Conservation (phyloP, 2,888 invertebrate genomes). For the Lasius platythorax region DNA sequence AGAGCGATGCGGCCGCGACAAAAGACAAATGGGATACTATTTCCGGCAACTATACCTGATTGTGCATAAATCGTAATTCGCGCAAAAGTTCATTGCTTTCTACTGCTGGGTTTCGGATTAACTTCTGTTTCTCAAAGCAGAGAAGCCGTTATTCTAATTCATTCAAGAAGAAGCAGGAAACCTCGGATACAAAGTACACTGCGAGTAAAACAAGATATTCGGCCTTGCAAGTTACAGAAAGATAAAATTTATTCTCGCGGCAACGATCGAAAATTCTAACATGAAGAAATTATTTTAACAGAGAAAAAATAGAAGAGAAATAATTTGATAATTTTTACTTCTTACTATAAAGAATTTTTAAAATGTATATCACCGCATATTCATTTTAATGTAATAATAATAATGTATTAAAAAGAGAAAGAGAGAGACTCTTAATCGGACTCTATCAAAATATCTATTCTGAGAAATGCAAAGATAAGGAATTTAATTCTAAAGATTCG, state of each 20-base stretch:
- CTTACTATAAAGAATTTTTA: not conserved
- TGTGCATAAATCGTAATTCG: slow-evolving; percentile 63
- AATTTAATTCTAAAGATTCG: not conserved
- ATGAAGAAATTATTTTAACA: not conserved
- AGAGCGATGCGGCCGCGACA: slow-evolving; percentile 59
- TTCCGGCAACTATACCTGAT: slow-evolving; percentile 66
- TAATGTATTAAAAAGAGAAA: not conserved
- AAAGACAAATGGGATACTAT: slow-evolving; percentile 71
- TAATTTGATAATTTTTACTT: not conserved
- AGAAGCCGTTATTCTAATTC: slow-evolving; percentile 7
- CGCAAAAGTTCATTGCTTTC: slow-evolving; percentile 72
- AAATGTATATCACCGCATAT: not conserved
- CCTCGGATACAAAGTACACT: not conserved
- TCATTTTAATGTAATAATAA: not conserved
- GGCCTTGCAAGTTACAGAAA: slow-evolving; percentile 18
- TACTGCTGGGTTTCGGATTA: slow-evolving; percentile 52
- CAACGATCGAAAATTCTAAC: not conserved
- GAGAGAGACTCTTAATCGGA: not conserved
- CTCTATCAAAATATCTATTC: not conserved
- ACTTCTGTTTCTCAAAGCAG: not conserved
- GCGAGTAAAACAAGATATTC: slow-evolving; percentile 24
- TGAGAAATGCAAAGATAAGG: not conserved
- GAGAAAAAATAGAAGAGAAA: not conserved
- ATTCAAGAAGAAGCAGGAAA: slow-evolving; percentile 3
- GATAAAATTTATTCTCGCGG: not conserved